Evolutionary conservation across 53 echinoderm and acorn worm genomes (phyloP), one percentile per base, ranked within the genome.

Genomic region (Stichopus horrens): DNA sequence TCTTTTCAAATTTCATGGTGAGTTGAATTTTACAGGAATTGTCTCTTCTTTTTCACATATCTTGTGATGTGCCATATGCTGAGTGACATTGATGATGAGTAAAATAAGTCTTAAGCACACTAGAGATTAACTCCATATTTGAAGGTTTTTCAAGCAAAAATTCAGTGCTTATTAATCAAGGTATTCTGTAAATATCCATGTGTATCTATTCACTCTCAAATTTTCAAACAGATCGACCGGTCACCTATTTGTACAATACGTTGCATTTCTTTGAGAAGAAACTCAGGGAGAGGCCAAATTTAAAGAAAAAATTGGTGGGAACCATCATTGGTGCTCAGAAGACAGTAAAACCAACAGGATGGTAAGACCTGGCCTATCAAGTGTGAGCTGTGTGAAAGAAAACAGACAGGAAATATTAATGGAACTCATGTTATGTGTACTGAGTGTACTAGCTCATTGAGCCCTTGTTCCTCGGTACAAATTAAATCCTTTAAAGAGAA

Each of bases 1-100:
- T 73, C 98, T 97, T 66, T 97, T 96, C 92, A 97, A 97, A 71
- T 97, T 97, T 89, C 98, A 97, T 90, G 98, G 98, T 97, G 83
- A 92, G 94, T 58, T 21, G 86, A 60, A n/a, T 22, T 85, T 7
- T 54, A 10, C 80, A 79, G 23, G 59, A 59, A 9, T 54, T 54
- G 8, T 54, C 37, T 37, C 37, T 37, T 37, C 37, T 37, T 37
- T 37, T 37, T 37, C 37, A 37, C 37, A 1, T 37, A 37, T 37
- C 37, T 37, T 37, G 37, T 37, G 37, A 37, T 37, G 37, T 37
- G 37, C 37, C 37, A 37, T 37, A 37, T 37, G 37, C 37, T 37
- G 37, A 37, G 37, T 37, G 37, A 37, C 37, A 37, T 37, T 37
- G 37, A 37, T 21, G 10, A 14, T 18, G 51, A 21, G 77, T 21